Evolutionary conservation across 2,888 invertebrate genomes (phyloP), one percentile per base, ranked within the genome.

Genomic region (Danaus chrysippus): DNA sequence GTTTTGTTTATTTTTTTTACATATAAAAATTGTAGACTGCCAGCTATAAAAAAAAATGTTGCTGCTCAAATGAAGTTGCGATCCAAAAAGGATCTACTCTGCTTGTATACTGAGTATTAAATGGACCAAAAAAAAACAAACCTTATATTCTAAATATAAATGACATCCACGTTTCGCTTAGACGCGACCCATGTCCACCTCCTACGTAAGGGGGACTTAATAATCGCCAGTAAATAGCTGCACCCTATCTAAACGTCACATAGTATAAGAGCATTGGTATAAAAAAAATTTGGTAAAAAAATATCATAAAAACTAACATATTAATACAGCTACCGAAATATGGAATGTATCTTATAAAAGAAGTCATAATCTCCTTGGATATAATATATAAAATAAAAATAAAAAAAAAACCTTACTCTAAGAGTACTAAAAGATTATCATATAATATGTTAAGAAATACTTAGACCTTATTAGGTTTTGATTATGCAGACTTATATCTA

Each of bases 191-290:
- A 52, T 41, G 54, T 46, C 11, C 46, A 19, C 17, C 46, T 60
- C 46, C 15, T 46, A 46, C 5, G 13, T 15, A 3, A 43, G 42
- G 42, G 15, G 52, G 59, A 42, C 58, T 54, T 34, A 58, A 57
- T 57, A 17, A 46, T 57, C 34, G 55, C 54, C 15, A 56, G 55
- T 13, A 53, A 64, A 58, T 59, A 73, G 72, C 74, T 76, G 77
- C 79, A 73, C 73, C 76, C 74, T 71, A 68, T 68, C 71, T 73
- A 69, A 75, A 59, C 64, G 43, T 67, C 64, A 78, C 76, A 78
- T 76, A 80, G 76, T 82, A 83, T 84, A 84, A 85, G 82, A 85
- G 83, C 89, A 90, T 89, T 90, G 90, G 89, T 89, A 89, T 89
- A 80, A 82, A 83, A 84, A 80, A 77, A 88, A 88, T 88, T 90